Evolutionary conservation across 1,140 invertebrate genomes (phyloP).

Genomic region (Solen grandis): DNA sequence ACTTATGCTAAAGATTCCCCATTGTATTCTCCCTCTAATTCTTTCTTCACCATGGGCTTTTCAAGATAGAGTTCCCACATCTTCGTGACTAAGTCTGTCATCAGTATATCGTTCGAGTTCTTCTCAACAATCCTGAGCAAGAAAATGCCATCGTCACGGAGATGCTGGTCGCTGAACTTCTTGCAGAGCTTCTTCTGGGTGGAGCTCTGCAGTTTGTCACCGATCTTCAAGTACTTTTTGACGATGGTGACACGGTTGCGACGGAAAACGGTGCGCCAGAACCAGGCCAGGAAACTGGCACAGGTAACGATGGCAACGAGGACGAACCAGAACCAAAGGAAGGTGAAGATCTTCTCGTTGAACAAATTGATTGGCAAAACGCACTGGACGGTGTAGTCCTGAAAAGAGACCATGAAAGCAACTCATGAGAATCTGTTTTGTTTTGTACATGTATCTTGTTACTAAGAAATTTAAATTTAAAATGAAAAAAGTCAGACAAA

Average conservation of each 20-base stretch:
- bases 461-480: too few relatives aligned
- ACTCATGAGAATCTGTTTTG: too few relatives aligned
- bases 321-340: conserved; percentile 80
- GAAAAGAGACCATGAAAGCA: too few relatives aligned
- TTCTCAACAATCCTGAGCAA: conserved; percentile 76
- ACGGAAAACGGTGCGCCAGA: conserved; percentile 71
- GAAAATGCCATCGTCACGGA: conserved; percentile 79
- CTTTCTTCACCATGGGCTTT: conserved; percentile 72
- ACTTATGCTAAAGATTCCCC: conserved; percentile 65
- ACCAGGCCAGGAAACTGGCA: conserved; percentile 76
- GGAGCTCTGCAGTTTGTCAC: conserved; percentile 68
- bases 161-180: conserved; percentile 75
- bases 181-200: conserved; percentile 72
- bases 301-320: conserved; percentile 72
- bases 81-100: conserved; percentile 74
- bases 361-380: conserved; percentile 84
- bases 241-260: conserved; percentile 71
- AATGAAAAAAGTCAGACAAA: too few relatives aligned
- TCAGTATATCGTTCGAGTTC: conserved; percentile 78
- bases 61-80: conserved; percentile 76
- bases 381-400: conserved; percentile 81
- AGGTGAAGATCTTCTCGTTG: conserved; percentile 83
- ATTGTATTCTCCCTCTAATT: conserved; percentile 61
- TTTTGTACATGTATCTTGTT: too few relatives aligned
- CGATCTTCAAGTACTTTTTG: conserved; percentile 77